Evolutionary conservation across 2,888 invertebrate species (phyloP).

Genomic region (Mimumesa dahlbomi): DNA sequence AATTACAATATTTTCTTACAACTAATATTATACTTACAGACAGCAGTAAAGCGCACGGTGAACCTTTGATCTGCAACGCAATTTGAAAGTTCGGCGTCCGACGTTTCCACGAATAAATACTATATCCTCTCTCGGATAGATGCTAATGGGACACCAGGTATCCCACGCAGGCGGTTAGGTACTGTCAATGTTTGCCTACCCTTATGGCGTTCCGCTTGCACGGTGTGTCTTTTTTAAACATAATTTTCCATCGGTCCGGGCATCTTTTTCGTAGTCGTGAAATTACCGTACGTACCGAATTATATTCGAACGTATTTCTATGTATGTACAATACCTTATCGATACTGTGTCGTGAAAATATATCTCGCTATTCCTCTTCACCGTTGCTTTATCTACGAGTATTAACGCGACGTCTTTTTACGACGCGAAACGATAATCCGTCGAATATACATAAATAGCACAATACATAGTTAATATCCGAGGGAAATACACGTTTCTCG

Average conservation of each 20-base stretch:
- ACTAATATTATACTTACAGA: slow-evolving; percentile 34
- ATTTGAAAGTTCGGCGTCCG: slow-evolving; percentile 47
- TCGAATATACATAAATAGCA: no score
- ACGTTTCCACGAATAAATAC: slow-evolving; percentile 57
- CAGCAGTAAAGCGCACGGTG: slow-evolving; percentile 12
- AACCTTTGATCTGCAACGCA: slow-evolving; percentile 49
- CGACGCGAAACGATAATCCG: no score
- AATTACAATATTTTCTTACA: slow-evolving; percentile 51
- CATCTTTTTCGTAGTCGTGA: slow-evolving; percentile 11
- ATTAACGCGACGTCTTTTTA: no score
- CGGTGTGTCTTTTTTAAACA: slow-evolving; percentile 53
- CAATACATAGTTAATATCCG: no score
- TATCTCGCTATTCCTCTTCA: no score
- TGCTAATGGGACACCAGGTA: slow-evolving; percentile 65
- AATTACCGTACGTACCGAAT: slow-evolving; percentile 21
- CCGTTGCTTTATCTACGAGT: no score
- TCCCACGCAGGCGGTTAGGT: slow-evolving; percentile 62
- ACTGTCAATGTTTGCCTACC: slow-evolving; percentile 67
- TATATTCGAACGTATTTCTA: neutral
- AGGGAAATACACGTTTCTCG: no score
- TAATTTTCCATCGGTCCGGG: slow-evolving; percentile 37
- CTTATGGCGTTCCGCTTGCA: slow-evolving; percentile 58
- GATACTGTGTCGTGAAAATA: no score
- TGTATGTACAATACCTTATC: neutral
- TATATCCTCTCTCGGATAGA: slow-evolving; percentile 48